Base-by-base conservation (phyloP, 2,888 invertebrate species). In the Malacosoma neustria region DNA sequence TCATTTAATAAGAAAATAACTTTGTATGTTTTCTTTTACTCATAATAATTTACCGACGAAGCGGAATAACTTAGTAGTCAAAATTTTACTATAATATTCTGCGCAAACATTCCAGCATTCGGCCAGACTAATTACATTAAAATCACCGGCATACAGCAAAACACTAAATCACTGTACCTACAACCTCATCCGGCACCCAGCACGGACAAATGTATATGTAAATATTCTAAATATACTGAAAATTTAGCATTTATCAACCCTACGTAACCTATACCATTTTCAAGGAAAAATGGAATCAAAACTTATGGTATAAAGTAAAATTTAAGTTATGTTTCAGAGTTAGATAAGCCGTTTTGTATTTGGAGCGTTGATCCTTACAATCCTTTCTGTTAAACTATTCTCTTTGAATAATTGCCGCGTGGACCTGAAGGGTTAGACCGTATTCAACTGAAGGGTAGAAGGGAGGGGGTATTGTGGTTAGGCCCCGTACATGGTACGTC, bases 381-480 rank as follows among this genome's bases (percentile, higher is more conserved):
- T 85, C 85, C 85, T 85, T 85, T 85, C 85, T 82, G 80, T 76
- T 85, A 82, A 84, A 84, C 85, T 84, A 85, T 85, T 85, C 86
- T 85, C 74, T 86, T 84, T 87, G 86, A 87, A 86, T 87, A 87
- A 87, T 87, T 86, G 86, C 81, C 77, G 85, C 75, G 61, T 81
- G 86, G 84, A 82, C 81, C 69, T 79, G 85, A 84, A 84, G 84
- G 84, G 84, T 84, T 72, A 72, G 72, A 75, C 61, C 72, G 75
- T 81, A 77, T 81, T 82, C 81, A 77, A 75, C 77, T 69, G 66
- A 65, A 72, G 72, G 73, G 73, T 75, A 7, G 22, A 22, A 9
- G 22, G 22, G 9, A 22, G 22, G 15, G 22, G 22, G 22, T 65
- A 72, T 72, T 76, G 80, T 72, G 81, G 79, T 77, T 68, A 62